Evolutionary conservation across 2,888 invertebrate genomes (phyloP), one percentile per base, ranked within the genome.

Genomic region (Marasmarcha lunaedactyla): DNA sequence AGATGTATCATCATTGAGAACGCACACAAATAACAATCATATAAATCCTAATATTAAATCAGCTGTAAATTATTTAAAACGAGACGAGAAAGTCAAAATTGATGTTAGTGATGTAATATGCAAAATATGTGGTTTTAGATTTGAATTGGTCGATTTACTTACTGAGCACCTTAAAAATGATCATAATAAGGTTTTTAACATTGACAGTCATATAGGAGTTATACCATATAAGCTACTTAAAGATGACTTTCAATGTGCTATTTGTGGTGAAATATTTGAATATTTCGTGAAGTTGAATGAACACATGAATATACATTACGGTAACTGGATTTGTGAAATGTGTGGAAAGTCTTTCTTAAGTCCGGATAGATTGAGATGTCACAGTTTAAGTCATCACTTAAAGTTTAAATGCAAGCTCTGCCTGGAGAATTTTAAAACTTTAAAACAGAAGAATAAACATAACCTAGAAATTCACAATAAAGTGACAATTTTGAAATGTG

Each of bases 1-100:
- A 62, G 57, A 62, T 2, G 52, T 62, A 0, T 45, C 55, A 1
- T 39, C 49, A 0, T 52, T 87, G 1, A 79, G 77, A 57, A 66
- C 68, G 14, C 85, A 86, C 42, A 71, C 76, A 0, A 52, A 30
- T 14, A 46, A 47, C 1, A 60, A 68, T 10, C 81, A 83, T 40
- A 48, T 49, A 15, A 59, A 52, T 12, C 52, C 68, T 0, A 76
- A 63, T 33, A 48, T 72, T 1, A 68, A 67, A 59, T 54, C 73
- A 0, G 76, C 79, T 0, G 77, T 79, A 1, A 55, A 57, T 0
- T 73, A 71, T 25, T 42, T 79, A 2, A 64, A 69, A 40, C 55
- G 76, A 13, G 78, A 77, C 33, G 78, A 77, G 38, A 74, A 71
- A 49, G 74, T 78, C 1, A 83, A 83, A 69, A 64, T 81, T 35